Conservation (phyloP, 1,140 invertebrate species). For the Drosophila guanche region DNA sequence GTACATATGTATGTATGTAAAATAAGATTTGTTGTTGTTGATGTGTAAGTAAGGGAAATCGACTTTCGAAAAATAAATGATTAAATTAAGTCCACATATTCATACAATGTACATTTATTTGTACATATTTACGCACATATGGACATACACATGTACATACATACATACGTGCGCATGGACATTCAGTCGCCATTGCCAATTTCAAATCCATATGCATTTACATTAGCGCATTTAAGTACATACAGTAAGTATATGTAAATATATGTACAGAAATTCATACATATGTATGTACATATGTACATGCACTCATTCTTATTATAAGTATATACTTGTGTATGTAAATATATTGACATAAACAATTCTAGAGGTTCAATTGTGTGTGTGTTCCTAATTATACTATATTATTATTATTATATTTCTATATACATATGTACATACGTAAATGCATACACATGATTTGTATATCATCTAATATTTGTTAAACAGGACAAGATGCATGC, state of each 20-base stretch:
- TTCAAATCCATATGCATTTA: too few species aligned
- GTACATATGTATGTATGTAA: neutral
- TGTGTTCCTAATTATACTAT: neutral
- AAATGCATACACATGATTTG: neutral
- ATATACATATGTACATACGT: neutral
- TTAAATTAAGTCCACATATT: too few species aligned
- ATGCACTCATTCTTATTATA: neutral
- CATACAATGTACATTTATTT: neutral
- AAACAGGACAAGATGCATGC: too few species aligned
- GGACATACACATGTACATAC: neutral
- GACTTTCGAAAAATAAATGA: too few species aligned
- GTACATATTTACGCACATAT: neutral
- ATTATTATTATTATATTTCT: too few species aligned
- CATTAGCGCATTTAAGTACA: neutral
- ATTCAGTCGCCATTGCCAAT: too few species aligned
- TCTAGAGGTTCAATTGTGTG: constrained; percentile 13
- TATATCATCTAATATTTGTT: too few species aligned
- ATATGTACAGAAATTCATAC: neutral
- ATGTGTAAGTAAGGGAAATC: too few species aligned
- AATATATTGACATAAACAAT: constrained; percentile 4
- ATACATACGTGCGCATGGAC: neutral
- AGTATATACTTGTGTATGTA: constrained; percentile 19
- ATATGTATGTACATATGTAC: neutral
- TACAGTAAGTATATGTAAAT: neutral
- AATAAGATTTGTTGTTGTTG: too few species aligned